These are phyloP conservation scores for Leptopilina clavipes DNA, from an alignment of 1,140 invertebrate species.

Conservation along the genomic window DNA sequence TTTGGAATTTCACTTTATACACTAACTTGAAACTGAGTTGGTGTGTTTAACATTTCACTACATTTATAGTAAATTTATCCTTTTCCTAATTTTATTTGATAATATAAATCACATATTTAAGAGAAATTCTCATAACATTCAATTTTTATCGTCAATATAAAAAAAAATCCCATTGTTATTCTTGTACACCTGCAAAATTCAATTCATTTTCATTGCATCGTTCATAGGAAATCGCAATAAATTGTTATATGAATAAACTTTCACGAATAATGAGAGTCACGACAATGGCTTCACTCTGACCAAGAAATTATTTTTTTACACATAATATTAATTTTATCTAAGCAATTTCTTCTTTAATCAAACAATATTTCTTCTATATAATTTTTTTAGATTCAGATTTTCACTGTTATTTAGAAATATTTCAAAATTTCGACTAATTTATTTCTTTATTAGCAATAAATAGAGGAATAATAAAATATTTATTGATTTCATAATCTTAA, in stretches of 20 bases:
- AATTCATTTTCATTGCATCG: background rate
- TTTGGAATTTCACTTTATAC: slow-evolving; percentile 61
- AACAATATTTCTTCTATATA: background rate
- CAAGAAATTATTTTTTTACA: too few species aligned
- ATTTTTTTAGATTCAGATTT: too few species aligned
- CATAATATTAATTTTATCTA: background rate
- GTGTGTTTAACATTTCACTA: slow-evolving; percentile 46
- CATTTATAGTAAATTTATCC: background rate
- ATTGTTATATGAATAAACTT: slow-evolving; percentile 26
- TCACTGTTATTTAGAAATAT: too few species aligned
- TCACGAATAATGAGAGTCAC: slow-evolving; percentile 20
- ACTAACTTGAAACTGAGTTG: slow-evolving; percentile 36
- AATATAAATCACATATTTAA: background rate
- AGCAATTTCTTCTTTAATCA: background rate
- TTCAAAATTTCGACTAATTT: too few species aligned
- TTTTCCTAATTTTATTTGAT: background rate
- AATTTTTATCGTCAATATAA: slow-evolving; percentile 48
- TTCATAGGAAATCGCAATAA: background rate
- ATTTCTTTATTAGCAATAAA: background rate
- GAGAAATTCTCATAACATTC: slow-evolving; percentile 52
- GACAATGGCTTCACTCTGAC: background rate
- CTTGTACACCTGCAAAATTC: background rate
- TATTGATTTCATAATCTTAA: background rate
- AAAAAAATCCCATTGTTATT: background rate
- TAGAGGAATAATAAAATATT: background rate